Evolutionary conservation across 2,797 vertebrate species (phyloP), one percentile per base, ranked within the genome.

Genomic region (Cossypha caffra): DNA sequence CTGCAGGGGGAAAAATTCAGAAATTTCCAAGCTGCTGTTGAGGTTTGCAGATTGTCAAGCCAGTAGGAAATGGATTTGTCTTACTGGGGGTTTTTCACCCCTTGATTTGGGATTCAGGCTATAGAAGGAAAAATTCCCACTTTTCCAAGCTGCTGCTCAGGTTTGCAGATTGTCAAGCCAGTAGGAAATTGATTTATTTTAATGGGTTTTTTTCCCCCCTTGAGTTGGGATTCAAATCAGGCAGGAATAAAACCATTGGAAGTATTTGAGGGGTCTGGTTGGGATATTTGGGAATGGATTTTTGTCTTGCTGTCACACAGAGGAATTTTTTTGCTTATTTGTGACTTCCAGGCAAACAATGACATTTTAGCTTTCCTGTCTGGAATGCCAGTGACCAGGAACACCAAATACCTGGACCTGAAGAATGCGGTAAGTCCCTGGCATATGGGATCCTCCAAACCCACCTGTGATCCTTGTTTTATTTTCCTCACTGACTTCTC

Each of bases 291-390:
- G 5, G 38, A 28, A 48, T 23, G 9, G 19, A 63, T 37, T 86
- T 51, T 74, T 66, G 31, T 71, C 72, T 64, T 64, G 63, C 18
- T 85, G 63, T 66, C 29, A 40, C 54, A 68, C 18, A 20, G 35
- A 26, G 69, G 62, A 57, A 48, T 68, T 77, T 40, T 68, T 61
- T 15, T 71, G 6, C 95, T 4, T 57, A 2, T 54, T 35, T 92
- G 35, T 88, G 67, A 63, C 59, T 96, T 95, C 14, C 95, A 99
- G 99, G 99, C 98, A 64, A 99, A 99, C 98, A 99, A 99, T 82
- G 99, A 99, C 96, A 99, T 99, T 96, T 97, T 99, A 97, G 99
- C 99, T 86, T 99, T 99, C 96, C 97, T 99, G 83, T 99, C 99
- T n/a, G 99, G 99, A 91, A 99, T 99, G 98, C 99, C 99, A 16